phyloP scores from a whole-genome alignment of 1,140 invertebrate species.

The Linepithema humile region DNA sequence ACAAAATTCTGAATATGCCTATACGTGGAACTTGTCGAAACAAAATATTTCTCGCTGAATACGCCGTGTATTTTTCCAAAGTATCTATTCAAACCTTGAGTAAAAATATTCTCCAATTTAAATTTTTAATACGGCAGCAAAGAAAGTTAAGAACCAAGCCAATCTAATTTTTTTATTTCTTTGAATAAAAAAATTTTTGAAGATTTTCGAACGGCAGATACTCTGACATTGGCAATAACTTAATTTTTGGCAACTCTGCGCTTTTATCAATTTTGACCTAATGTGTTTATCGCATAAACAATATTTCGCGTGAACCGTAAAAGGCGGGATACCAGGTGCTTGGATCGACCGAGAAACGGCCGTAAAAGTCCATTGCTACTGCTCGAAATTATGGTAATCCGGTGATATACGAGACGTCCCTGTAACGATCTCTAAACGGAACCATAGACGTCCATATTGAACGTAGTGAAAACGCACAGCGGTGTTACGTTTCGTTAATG shows the following conservation, averaged over 20 bases:
- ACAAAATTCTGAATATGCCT: not conserved
- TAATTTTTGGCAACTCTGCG: too few species aligned
- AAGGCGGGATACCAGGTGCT: conserved; percentile 49
- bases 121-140: too few species aligned
- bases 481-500: conserved; percentile 5
- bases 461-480: conserved; percentile 14
- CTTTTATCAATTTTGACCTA: conserved; percentile 17
- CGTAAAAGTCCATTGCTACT: conserved; percentile 62
- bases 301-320: conserved; percentile 56
- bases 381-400: conserved; percentile 70
- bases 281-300: conserved; percentile 30
- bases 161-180: too few species aligned
- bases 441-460: conserved; percentile 37
- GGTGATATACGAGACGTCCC: conserved; percentile 62
- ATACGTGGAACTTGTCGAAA: not conserved
- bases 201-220: too few species aligned
- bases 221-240: too few species aligned
- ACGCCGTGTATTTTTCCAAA: too few species aligned
- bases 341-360: conserved; percentile 41
- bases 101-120: not conserved
- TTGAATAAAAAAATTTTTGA: too few species aligned
- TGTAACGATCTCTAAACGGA: conserved; percentile 68
- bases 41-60: not conserved
- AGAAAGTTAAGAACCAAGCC: too few species aligned
- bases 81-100: not conserved